A percentile compares a stretch with the other conserved stretches of the same genome.
Conservation (phyloP, 2,888 invertebrate species). For the Trachelus troglodyta region DNA sequence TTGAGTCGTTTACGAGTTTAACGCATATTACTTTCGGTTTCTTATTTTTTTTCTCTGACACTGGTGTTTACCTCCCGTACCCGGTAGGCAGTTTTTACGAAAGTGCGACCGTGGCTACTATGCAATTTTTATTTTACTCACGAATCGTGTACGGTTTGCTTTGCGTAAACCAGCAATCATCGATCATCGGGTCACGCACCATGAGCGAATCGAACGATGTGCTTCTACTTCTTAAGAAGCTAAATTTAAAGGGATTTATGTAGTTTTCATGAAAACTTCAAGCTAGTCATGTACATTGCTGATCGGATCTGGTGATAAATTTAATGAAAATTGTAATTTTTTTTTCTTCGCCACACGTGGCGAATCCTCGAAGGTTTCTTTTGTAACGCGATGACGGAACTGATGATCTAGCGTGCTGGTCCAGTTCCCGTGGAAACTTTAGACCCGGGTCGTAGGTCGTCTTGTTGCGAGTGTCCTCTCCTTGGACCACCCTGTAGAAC, state of each 20-base stretch:
- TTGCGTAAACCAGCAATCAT: not conserved
- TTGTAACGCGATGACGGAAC: not conserved
- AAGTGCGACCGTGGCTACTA: not conserved
- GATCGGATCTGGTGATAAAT: no score
- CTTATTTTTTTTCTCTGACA: not conserved
- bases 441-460: not conserved
- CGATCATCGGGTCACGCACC: not conserved
- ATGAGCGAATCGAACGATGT: not conserved
- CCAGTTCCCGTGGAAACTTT: not conserved
- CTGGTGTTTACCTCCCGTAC: not conserved
- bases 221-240: not conserved
- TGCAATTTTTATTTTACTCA: not conserved
- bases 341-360: no score
- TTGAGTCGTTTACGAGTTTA: not conserved
- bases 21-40: not conserved
- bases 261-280: not conserved
- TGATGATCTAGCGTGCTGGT: not conserved
- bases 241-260: not conserved
- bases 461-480: constrained; percentile 5
- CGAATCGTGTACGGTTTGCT: not conserved
- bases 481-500: constrained; percentile 54
- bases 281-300: not conserved
- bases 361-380: no score
- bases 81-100: not conserved
- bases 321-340: no score